Conservation (phyloP, 37 sponge, comb jelly and placozoan species). For the Spongilla lacustris region DNA sequence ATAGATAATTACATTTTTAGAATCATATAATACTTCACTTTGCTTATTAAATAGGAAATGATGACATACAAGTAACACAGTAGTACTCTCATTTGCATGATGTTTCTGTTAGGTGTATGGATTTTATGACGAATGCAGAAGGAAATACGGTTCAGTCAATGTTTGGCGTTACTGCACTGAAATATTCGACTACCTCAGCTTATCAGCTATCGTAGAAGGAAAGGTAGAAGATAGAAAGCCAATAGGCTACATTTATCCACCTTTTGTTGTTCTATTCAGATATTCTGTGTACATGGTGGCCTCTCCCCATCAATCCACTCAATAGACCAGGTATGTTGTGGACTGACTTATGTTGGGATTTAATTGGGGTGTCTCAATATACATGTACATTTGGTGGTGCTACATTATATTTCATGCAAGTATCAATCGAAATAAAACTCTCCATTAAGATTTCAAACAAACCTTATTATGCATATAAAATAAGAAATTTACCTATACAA, state of each 20-base stretch:
- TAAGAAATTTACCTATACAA: no score
- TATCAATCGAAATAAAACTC: no score
- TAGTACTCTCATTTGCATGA: background rate
- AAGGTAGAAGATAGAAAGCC: conserved; percentile 52
- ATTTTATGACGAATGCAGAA: conserved; percentile 98
- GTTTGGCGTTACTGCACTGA: conserved; percentile 99
- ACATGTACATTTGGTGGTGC: no score
- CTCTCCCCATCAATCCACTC: conserved; percentile 96
- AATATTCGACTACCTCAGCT: conserved; percentile 98
- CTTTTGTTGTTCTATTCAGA: conserved; percentile 50
- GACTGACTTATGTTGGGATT: no score
- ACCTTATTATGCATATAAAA: no score
- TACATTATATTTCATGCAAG: background rate
- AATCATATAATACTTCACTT: no score
- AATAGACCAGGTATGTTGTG: conserved; percentile 93
- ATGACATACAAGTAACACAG: no score
- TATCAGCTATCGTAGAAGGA: conserved; percentile 96
- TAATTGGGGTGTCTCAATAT: no score
- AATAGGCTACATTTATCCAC: background rate
- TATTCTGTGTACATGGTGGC: conserved; percentile 99
- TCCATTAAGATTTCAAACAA: no score
- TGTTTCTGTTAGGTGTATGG: conserved; percentile 87
- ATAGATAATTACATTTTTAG: no score
- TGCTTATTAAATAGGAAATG: no score
- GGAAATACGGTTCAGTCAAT: conserved; percentile 98